These are phyloP conservation scores for Pseudomyrmex cubaensis DNA, from an alignment of 1,140 invertebrate species.

Conservation along the genomic window DNA sequence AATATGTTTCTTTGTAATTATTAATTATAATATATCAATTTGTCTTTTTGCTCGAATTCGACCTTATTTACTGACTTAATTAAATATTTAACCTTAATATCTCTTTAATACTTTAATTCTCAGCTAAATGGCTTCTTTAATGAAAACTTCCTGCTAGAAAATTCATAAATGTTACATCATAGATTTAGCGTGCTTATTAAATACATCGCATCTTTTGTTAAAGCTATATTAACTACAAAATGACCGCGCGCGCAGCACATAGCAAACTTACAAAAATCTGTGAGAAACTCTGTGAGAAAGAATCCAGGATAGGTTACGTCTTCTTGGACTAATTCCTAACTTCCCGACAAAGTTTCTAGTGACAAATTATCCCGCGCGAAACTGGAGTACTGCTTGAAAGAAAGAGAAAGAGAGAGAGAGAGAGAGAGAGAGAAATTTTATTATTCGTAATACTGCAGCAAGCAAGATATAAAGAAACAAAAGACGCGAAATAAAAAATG, in stretches of 20 bases:
- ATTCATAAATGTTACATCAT: not conserved
- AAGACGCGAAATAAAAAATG: slow-evolving; percentile 54
- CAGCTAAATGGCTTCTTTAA: not conserved
- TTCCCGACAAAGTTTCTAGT: slow-evolving; percentile 64
- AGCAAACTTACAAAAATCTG: slow-evolving; percentile 33
- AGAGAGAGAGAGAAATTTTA: slow-evolving; percentile 70
- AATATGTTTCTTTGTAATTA: no score
- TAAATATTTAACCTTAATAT: no score
- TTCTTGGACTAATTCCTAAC: slow-evolving; percentile 70
- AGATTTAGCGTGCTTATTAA: slow-evolving; percentile 17
- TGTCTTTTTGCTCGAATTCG: no score
- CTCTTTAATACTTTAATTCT: not conserved
- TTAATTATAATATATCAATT: no score
- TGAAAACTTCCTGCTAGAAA: not conserved
- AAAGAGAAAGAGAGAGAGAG: slow-evolving; percentile 66
- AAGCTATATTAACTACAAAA: slow-evolving; percentile 6
- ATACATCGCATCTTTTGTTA: slow-evolving; percentile 26
- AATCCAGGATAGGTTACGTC: slow-evolving; percentile 34
- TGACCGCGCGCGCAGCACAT: slow-evolving; percentile 9
- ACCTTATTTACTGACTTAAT: no score
- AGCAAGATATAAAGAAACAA: slow-evolving; percentile 26
- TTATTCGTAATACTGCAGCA: slow-evolving; percentile 36
- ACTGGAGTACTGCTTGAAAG: slow-evolving; percentile 68
- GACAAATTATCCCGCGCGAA: slow-evolving; percentile 70
- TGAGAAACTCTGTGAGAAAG: slow-evolving; percentile 42